Evolutionary conservation across 2,113 vertebrate genomes (phyloP).

Genomic region (Pycnonotus jocosus): DNA sequence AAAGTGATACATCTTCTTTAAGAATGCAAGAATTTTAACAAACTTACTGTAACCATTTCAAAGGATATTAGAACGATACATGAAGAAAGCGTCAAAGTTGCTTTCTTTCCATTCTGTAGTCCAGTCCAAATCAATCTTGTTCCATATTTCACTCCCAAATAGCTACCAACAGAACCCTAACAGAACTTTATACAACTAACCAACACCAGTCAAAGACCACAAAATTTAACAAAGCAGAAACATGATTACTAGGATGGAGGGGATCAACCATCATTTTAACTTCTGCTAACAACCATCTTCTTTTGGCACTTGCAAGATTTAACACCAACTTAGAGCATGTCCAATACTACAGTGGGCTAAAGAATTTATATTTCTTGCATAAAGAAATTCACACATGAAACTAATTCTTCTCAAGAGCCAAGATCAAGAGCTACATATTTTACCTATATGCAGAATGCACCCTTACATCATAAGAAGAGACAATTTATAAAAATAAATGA

Average conservation of each 20-base stretch:
- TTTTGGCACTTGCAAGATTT: not conserved
- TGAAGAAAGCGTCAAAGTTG: not conserved
- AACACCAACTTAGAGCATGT: not conserved
- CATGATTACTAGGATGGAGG: not conserved
- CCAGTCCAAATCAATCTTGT: not conserved
- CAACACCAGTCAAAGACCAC: not conserved
- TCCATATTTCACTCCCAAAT: not conserved
- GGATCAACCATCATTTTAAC: not conserved
- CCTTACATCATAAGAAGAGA: not conserved
- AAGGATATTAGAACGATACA: not conserved
- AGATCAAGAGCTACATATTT: not conserved
- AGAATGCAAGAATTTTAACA: not conserved
- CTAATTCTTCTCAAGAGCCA: not conserved
- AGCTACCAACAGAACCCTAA: not conserved
- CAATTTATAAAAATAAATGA: not conserved
- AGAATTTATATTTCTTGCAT: not conserved
- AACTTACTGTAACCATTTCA: not conserved
- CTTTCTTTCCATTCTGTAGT: not conserved
- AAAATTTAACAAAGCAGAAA: not conserved
- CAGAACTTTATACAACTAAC: not conserved
- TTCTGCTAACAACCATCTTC: not conserved
- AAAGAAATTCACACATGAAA: not conserved
- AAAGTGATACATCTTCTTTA: not conserved
- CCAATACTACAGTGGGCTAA: not conserved
- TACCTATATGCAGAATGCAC: not conserved